These are phyloP conservation scores for Takifugu rubripes DNA, from an alignment of 2,797 vertebrate species.

Conservation along the genomic window DNA sequence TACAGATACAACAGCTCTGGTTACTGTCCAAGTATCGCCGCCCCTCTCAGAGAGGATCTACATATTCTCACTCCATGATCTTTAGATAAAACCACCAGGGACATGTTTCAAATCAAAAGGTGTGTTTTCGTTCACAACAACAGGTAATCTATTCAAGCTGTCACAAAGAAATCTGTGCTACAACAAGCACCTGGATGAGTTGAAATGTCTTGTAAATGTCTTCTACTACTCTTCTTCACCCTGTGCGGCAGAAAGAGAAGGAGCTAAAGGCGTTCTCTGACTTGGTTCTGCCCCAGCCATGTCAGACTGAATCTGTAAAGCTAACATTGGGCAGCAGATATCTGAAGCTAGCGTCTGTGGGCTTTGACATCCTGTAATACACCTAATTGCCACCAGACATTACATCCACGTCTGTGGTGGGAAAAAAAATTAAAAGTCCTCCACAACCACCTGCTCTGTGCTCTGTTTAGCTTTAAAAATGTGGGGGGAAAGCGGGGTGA, in stretches of 20 bases:
- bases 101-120: conserved; percentile 7
- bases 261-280: conserved; percentile 68
- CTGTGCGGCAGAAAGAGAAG: conserved; percentile 59
- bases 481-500: conserved; percentile 53
- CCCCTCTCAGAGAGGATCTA: conserved; percentile 41
- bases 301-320: conserved; percentile 76
- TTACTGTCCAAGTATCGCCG: conserved; percentile 50
- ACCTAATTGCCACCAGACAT: conserved; percentile 79
- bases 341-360: conserved; percentile 62
- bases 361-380: conserved; percentile 76
- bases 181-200: conserved; percentile 2
- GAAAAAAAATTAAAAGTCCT: conserved; percentile 40
- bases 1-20: conserved; percentile 44
- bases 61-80: conserved; percentile 12
- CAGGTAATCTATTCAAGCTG: conserved; percentile 2
- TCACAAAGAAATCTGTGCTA: neutral
- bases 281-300: conserved; percentile 71
- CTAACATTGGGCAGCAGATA: conserved; percentile 75
- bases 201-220: conserved; percentile 7
- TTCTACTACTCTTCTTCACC: conserved; percentile 29
- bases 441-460: conserved; percentile 72
- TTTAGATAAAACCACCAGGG: conserved; percentile 24
- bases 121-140: conserved; percentile 26
- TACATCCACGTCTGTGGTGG: conserved; percentile 51
- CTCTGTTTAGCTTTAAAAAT: conserved; percentile 65